Base-by-base conservation (phyloP, 2,113 vertebrate genomes). In the Melanotaenia duboulayi region DNA sequence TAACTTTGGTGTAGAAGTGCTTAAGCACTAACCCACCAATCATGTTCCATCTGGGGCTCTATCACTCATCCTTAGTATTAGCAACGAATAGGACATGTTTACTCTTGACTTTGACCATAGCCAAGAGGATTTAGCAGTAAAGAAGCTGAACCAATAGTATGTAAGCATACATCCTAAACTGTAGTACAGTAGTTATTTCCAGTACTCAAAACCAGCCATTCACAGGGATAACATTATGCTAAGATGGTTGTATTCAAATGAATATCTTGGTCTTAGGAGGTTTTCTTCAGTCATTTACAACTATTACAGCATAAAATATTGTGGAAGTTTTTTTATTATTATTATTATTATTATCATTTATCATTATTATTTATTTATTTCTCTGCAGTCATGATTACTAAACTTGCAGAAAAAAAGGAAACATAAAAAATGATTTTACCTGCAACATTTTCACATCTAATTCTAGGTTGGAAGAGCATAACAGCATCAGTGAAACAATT, bases 1-100 rank as follows among this genome's bases (percentile, higher is more conserved):
- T 71, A 84, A 88, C 57, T 87, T 85, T 20, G 54, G 16, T 20
- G 44, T 62, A 78, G 81, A 72, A 71, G 69, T 62, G 78, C 81
- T 88, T 85, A 84, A 89, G 82, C 46, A 24, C 76, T 74, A 83
- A 82, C 84, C 78, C 82, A 80, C 75, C 82, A 79, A 81, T 83
- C 70, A 32, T 23, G 55, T 78, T 86, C 61, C 59, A 66, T 52
- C 62, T 52, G 3, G 1, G 25, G 59, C 64, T 49, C 75, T 54
- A 65, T 86, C 81, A 65, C 79, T 90, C 82, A 86, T 80, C 55
- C 78, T 8, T n/a, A 86, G 78, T 59, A 63, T 83, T 70, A 75
- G 74, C 73, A 44, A 61, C 50, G 0, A 49, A 71, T 63, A 71
- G 67, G 49, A 75, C 78, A 0, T 87, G 79, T 87, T 88, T 87